Base-by-base conservation (phyloP, 2,888 invertebrate genomes). In the Tenthredo mesomela region DNA sequence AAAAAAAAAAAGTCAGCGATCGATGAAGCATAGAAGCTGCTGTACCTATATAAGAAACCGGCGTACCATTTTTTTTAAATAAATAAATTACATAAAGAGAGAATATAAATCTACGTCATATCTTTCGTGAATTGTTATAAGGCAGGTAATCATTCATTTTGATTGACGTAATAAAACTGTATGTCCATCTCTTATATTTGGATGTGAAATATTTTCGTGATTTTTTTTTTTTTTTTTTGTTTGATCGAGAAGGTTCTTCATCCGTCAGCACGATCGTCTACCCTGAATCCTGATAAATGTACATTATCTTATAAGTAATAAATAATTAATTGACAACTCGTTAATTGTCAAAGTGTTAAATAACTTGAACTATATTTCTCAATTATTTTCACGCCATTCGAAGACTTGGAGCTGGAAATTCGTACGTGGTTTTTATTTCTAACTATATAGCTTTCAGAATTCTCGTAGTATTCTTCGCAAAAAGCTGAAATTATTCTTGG, bases 1-100 rank as follows among this genome's bases (percentile, higher is more conserved):
- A n/a, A n/a, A n/a, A n/a, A n/a, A n/a, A n/a, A n/a, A 10, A 40
- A 71, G n/a, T 37, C 40, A 18, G 40, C 70, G 70, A 71, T 71
- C 70, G 70, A 71, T 71, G n/a, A 7, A 7, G 18, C 29, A 33
- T n/a, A 37, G 37, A 33, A 71, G 40, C 37, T 37, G n/a, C 10
- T 71, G 12, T 47, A n/a, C n/a, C n/a, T n/a, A 43, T 2, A 43
- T 50, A 6, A 54, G 54, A 54, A 54, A 18, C 18, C n/a, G 54
- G 5, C 25, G 10, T 25, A 61, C 3, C 2, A 61, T 29, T 29
- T 61, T 61, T 61, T 10, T 61, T 25, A 61, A 61, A 21, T 10
- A 25, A 54, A 54, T 54, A n/a, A 54, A 54, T 54, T 54, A 2
- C 9, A 61, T 25, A 10, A n/a, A 61, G 10, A 25, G 2, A 21